Evolutionary conservation across 2,888 invertebrate genomes (phyloP).

Genomic region (Tanypteryx hageni): DNA sequence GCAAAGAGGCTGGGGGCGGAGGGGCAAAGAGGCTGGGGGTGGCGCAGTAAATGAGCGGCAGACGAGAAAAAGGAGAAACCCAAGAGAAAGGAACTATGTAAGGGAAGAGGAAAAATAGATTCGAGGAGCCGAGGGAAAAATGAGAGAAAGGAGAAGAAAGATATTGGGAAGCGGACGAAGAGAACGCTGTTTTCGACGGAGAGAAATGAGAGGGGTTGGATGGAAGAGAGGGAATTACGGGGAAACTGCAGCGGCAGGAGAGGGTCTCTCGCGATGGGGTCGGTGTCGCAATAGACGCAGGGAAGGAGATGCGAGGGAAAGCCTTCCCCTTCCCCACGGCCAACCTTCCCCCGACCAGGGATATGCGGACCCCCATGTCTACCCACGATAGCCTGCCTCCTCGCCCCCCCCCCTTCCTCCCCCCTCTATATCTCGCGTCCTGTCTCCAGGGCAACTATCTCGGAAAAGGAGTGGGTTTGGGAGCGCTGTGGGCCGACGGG

Average conservation of each 20-base stretch:
- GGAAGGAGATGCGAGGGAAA: not conserved
- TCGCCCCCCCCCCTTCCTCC: not conserved
- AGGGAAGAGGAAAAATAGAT: not conserved
- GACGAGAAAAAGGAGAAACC: too few relatives aligned
- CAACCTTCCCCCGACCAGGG: not conserved
- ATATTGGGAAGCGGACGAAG: not conserved
- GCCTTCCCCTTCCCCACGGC: not conserved
- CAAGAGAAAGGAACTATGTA: too few relatives aligned
- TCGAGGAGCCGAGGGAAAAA: not conserved
- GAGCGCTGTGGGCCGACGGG: not conserved
- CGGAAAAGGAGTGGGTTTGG: not conserved
- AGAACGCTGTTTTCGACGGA: not conserved
- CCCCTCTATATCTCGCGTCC: not conserved
- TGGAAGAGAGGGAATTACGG: not conserved
- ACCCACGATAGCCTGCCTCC: not conserved
- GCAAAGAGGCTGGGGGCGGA: too few relatives aligned
- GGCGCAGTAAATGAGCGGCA: too few relatives aligned
- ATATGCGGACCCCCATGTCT: not conserved
- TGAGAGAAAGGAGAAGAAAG: not conserved
- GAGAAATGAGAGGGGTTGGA: too few relatives aligned
- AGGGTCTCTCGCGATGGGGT: not conserved
- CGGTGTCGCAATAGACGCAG: not conserved
- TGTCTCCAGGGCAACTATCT: slow-evolving; percentile 51
- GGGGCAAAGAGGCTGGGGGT: too few relatives aligned
- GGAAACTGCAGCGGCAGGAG: not conserved